phyloP scores from a whole-genome alignment of 2,888 invertebrate species.

The Limnephilus marmoratus region DNA sequence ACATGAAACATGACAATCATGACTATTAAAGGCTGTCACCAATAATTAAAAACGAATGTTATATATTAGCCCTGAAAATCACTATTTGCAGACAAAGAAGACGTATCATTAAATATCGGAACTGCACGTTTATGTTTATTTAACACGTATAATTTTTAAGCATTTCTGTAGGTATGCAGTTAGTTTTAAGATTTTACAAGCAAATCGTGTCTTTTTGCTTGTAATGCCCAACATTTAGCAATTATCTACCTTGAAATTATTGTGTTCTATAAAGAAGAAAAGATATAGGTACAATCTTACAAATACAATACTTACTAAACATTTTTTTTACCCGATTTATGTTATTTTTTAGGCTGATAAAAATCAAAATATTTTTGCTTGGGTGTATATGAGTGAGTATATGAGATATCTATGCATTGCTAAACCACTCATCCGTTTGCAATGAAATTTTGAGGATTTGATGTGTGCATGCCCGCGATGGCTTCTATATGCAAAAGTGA shows the following conservation, averaged over 20 bases:
- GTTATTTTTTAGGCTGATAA: no score
- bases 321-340: no score
- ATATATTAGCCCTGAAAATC: neutral
- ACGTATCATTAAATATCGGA: neutral
- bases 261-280: neutral
- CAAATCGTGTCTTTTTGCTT: neutral
- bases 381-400: no score
- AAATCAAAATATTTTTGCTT: no score
- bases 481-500: no score
- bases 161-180: neutral
- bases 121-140: neutral
- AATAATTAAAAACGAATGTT: neutral
- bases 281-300: no score
- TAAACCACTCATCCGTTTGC: no score
- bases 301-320: no score
- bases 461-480: no score
- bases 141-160: neutral
- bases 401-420: no score
- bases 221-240: neutral
- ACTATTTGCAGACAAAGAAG: slow-evolving; percentile 10
- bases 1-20: neutral
- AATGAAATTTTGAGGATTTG: no score
- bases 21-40: neutral
- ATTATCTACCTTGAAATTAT: neutral
- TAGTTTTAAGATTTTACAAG: neutral